phyloP scores from a whole-genome alignment of 2,797 vertebrate genomes.

The Acanthornis magna region DNA sequence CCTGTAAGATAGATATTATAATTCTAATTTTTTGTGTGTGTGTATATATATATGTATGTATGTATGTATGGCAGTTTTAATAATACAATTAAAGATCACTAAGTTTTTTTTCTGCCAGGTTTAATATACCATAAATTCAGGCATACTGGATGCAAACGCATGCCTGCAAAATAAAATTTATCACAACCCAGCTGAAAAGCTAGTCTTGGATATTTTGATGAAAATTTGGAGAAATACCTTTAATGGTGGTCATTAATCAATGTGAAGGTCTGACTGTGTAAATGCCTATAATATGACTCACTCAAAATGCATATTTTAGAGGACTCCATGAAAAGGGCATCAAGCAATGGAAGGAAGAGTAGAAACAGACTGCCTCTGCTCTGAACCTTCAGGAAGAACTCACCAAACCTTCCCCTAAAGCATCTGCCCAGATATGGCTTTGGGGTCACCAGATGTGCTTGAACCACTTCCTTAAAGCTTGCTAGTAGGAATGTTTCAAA shows the following conservation, averaged over 20 bases:
- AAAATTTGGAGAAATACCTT: background rate
- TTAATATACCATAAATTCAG: background rate
- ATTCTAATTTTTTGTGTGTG: too few species aligned
- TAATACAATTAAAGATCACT: background rate
- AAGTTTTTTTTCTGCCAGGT: background rate
- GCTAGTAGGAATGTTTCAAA: background rate
- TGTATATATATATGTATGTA: too few species aligned
- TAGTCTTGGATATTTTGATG: background rate
- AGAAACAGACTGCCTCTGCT: background rate
- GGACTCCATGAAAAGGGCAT: background rate
- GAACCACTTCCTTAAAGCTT: background rate
- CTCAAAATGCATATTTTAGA: background rate
- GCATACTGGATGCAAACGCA: background rate
- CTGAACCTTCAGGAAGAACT: background rate
- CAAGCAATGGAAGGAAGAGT: background rate
- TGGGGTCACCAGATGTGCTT: background rate
- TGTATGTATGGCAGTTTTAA: background rate
- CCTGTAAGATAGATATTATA: background rate
- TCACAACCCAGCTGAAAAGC: background rate
- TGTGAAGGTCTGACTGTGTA: background rate
- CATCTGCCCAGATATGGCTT: background rate
- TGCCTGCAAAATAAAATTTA: background rate
- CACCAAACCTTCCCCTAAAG: background rate
- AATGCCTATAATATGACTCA: background rate
- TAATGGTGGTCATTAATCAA: background rate